Evolutionary conservation across 2,113 vertebrate species (phyloP).

Genomic region (Gallinago undulata): DNA sequence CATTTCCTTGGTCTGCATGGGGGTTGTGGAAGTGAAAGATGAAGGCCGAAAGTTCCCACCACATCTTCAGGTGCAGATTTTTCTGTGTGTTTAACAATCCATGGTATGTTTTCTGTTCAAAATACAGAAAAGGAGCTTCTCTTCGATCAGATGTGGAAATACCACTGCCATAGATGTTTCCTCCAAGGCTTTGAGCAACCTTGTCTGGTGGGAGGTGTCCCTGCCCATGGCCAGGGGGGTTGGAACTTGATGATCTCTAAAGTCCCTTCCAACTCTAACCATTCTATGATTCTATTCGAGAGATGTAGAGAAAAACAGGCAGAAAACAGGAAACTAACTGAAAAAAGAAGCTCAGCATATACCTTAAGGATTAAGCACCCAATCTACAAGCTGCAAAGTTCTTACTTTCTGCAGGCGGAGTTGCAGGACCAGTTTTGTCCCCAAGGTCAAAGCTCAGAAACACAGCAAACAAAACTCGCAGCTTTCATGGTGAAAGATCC

Average conservation of each 20-base stretch:
- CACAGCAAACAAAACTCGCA: rapidly evolving
- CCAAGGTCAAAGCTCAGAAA: not conserved
- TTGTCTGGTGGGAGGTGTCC: no score
- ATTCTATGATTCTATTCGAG: not conserved
- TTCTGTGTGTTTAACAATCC: not conserved
- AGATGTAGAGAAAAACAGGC: not conserved
- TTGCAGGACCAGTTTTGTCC: not conserved
- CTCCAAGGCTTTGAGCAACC: no score
- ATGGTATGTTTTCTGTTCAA: not conserved
- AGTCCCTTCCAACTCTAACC: no score
- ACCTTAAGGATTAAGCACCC: not conserved
- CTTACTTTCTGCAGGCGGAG: not conserved
- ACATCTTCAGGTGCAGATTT: not conserved
- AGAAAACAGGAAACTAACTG: not conserved
- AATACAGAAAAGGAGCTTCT: not conserved
- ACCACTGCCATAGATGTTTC: not conserved
- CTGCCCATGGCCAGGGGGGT: no score
- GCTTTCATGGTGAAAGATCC: not conserved
- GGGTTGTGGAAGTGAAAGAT: not conserved
- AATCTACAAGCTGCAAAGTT: not conserved
- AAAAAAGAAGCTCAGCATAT: not conserved
- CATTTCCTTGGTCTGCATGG: rapidly evolving
- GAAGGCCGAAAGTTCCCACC: not conserved
- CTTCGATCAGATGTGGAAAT: not conserved
- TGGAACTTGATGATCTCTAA: no score